A percentile compares a stretch with the other conserved stretches of the same genome.
phyloP scores from a whole-genome alignment of 2,797 vertebrate genomes.

The Threskiornis aethiopicus region DNA sequence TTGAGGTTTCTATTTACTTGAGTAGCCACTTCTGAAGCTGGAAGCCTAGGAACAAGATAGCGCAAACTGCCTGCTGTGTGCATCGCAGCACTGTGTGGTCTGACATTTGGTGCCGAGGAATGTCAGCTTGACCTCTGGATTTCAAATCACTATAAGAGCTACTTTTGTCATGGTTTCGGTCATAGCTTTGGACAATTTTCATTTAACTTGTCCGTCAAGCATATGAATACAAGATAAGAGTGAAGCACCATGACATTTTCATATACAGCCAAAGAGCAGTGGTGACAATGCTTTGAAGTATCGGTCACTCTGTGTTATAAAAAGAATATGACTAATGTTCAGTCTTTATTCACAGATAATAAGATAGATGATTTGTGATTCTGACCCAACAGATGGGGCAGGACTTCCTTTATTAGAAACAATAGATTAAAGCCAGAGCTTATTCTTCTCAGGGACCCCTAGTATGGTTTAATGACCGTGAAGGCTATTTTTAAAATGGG shows the following conservation, averaged over 20 bases:
- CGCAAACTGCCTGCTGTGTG: slow-evolving; percentile 24
- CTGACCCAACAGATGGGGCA: slow-evolving; percentile 51
- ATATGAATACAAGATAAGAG: slow-evolving; percentile 66
- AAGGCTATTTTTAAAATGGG: slow-evolving; percentile 40
- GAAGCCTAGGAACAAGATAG: slow-evolving; percentile 29
- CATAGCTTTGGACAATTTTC: slow-evolving; percentile 65
- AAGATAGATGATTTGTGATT: slow-evolving; percentile 70
- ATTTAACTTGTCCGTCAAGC: slow-evolving; percentile 70
- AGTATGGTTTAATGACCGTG: slow-evolving; percentile 25
- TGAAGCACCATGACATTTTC: slow-evolving; percentile 64
- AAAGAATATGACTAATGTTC: slow-evolving; percentile 69
- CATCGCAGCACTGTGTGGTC: slow-evolving; percentile 53
- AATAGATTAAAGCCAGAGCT: slow-evolving; percentile 45
- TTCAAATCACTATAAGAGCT: slow-evolving; percentile 42
- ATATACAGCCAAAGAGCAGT: slow-evolving; percentile 55
- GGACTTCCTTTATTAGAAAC: slow-evolving; percentile 67
- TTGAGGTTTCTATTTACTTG: slow-evolving; percentile 47
- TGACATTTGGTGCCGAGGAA: slow-evolving; percentile 58
- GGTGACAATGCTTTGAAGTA: slow-evolving; percentile 69
- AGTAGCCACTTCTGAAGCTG: slow-evolving; percentile 53
- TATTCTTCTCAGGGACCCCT: slow-evolving; percentile 22
- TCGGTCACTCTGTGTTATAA: slow-evolving; percentile 53
- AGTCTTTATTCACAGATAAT: slow-evolving; percentile 68
- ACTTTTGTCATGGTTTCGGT: slow-evolving; percentile 72
- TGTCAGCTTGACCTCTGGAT: slow-evolving; percentile 56